Evolutionary conservation across 2,888 invertebrate species (phyloP).

Genomic region (Ceramica pisi): DNA sequence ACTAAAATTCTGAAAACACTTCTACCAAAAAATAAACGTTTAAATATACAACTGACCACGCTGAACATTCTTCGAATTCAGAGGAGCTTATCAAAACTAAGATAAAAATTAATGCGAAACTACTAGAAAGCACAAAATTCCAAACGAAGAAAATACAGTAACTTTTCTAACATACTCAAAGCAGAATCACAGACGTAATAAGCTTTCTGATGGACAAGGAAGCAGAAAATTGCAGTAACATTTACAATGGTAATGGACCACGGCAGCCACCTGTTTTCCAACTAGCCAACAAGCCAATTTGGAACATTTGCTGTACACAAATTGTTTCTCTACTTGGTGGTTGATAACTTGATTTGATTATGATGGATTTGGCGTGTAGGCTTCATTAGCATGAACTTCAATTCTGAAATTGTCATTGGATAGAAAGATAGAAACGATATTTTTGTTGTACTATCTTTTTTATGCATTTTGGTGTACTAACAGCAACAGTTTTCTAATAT

Average conservation of each 20-base stretch:
- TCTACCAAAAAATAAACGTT: background rate
- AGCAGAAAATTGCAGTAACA: constrained; percentile 81
- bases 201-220: constrained; percentile 77
- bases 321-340: constrained; percentile 81
- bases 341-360: constrained; percentile 65
- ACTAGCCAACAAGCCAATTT: constrained; percentile 80
- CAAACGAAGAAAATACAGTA: constrained; percentile 42
- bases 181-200: constrained; percentile 64
- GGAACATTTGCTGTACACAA: constrained; percentile 79
- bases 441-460: background rate
- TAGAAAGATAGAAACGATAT: background rate
- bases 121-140: constrained; percentile 21
- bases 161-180: constrained; percentile 43
- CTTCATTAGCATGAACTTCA: constrained; percentile 38
- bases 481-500: background rate
- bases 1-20: background rate
- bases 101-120: background rate
- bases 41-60: background rate
- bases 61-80: background rate
- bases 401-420: constrained; percentile 23
- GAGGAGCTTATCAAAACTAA: background rate
- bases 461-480: background rate
- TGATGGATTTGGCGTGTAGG: constrained; percentile 60
- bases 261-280: constrained; percentile 80
- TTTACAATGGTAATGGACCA: constrained; percentile 82